Base-by-base conservation (phyloP, 2,113 vertebrate genomes). In the Himantopus leucocephalus region DNA sequence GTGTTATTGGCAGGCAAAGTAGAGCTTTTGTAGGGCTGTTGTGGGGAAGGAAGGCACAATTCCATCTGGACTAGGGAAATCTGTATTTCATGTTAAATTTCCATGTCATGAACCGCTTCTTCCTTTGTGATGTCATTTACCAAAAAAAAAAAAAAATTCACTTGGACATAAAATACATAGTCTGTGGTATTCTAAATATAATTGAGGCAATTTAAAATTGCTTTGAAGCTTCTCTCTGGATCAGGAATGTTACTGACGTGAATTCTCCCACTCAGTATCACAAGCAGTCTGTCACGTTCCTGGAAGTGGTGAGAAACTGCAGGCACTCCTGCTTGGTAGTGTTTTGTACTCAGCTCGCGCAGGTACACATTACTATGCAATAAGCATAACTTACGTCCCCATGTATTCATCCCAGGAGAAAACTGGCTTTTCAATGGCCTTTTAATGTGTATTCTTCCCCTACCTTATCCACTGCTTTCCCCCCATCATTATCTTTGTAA, bases 141-240 rank as follows among this genome's bases (percentile, higher is more conserved):
- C 48, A 50, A 50, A 56, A 93, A 82, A 90, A n/a, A 92, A 71
- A 58, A 39, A 39, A 39, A 39, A 12, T 35, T 18, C 39, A 34
- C 22, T 79, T 80, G 74, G 41, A 91, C 32, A 29, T 79, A 53
- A 73, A 92, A 73, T 76, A 53, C 26, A 12, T 64, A 85, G 14
- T 76, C 85, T 64, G 11, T 60, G 29, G 17, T 68, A 58, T 82
- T 95, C 73, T 64, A 43, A 81, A 75, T n/a, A 53, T 41, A 76
- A 89, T 11, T 81, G 74, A 70, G 48, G 70, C 39, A 73, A 82
- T 81, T 85, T 73, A 71, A 37, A 79, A 85, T 47, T 56, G 39
- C 41, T 95, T 87, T 95, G 84, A 85, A 87, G 58, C 81, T 87
- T 88, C 70, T 82, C 29, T 72, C 70, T 85, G 50, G 55, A 85